Evolutionary conservation across 2,888 invertebrate genomes (phyloP), one percentile per base, ranked within the genome.

Genomic region (Lasioglossum oenotherae): DNA sequence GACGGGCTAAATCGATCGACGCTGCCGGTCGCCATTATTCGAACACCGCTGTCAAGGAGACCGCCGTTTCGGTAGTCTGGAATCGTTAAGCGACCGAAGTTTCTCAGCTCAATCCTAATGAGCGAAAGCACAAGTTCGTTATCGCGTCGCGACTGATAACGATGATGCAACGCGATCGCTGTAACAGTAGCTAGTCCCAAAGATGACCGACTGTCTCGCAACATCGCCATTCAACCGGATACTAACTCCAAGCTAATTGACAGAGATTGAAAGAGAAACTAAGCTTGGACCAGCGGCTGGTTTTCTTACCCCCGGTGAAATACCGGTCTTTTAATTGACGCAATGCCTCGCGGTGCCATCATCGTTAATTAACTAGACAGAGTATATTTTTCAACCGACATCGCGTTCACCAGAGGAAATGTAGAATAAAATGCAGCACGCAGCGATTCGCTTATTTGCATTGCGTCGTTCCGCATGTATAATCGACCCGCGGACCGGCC

Each of bases 101-200:
- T 86, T 41, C 85, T 82, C 74, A 41, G 81, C 77, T 75, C 84
- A 81, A 75, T 88, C 85, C 89, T 92, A 93, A 93, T 91, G 92
- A 94, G 92, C 89, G 88, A 90, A 90, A 92, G 91, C 89, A 80
- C 86, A 90, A 88, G 89, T 91, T 92, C 92, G 89, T 92, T 91
- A 92, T 91, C 89, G 85, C 78, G 78, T 27, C n/a, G 72, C 76
- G 49, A 78, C 80, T 75, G 82, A 81, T 89, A 49, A 91, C 89
- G 92, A 91, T 87, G 82, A 60, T 49, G 93, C 86, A 92, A 94
- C 92, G 85, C 82, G 92, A 94, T 91, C 91, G 90, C 41, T 89
- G 92, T 92, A 92, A 94, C 91, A 89, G 88, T 89, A 91, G 60
- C 90, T 10, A 23, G 19, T 23, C 35, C 86, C 78, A 85, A 90